Evolutionary conservation across 1,140 invertebrate species (phyloP), one percentile per base, ranked within the genome.

Genomic region (Drosophila takahashii): DNA sequence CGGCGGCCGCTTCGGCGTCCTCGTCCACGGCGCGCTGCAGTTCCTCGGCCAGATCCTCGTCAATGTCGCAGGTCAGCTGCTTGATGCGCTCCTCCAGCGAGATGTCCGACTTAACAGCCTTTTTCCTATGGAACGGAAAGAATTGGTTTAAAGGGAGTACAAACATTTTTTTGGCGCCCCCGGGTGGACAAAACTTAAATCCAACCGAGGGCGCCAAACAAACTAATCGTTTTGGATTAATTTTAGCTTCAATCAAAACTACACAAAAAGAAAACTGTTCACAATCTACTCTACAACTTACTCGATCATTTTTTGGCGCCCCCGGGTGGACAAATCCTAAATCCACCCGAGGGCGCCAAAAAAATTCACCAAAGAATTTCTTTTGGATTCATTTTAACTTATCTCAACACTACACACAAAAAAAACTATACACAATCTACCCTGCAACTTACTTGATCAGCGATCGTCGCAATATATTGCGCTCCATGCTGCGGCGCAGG

Each of bases 81-180:
- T 96, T 95, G 59, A 97, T 97, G 47, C 96, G 93, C 75, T 97
- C 96, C 26, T 96, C 95, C 13, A 97, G 90, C 0, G 96, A 96
- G 60, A 94, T 94, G 71, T 94, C 94, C 48, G 93, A 94, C 83
- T 94, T 94, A 65, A 93, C 92, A 51, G 92, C 91, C 70, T 94
- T 94, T 89, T 93, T 94, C 32, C 92, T 92, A 57, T 60, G 36
- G 5, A 1, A 8, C 0, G 4, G n/a, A n/a, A 11, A n/a, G n/a
- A 7, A 29, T 15, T n/a, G 0, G 10, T 9, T 36, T 4, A 27
- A 8, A 18, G 3, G 9, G 1, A 18, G 4, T 16, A 18, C 15
- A 10, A 10, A 1, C 0, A 29, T 8, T 1, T 5, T 32, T 32
- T 32, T 7, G 7, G 29, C 8, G 7, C 29, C 29, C 8, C 27